These are phyloP conservation scores for Clusia tigrina DNA, from an alignment of 2,888 invertebrate species.

Conservation along the genomic window DNA sequence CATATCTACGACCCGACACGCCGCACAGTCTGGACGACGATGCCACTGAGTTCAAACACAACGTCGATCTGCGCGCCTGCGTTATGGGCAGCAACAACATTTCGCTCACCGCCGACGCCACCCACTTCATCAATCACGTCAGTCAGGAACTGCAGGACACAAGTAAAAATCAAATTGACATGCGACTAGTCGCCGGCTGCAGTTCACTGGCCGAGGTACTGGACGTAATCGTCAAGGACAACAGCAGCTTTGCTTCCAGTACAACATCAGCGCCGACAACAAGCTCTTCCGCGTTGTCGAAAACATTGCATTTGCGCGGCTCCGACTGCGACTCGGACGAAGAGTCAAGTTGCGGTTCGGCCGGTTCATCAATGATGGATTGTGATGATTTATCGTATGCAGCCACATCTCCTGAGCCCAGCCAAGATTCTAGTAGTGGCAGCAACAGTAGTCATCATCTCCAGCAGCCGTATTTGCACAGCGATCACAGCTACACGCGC, in stretches of 20 bases:
- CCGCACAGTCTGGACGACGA: slow-evolving; percentile 56
- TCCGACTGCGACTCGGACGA: slow-evolving; percentile 2
- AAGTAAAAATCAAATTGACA: slow-evolving; percentile 47
- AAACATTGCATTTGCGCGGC: slow-evolving; percentile 14
- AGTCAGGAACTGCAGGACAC: slow-evolving; percentile 60
- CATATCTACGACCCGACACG: slow-evolving; percentile 53
- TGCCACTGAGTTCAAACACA: slow-evolving; percentile 56
- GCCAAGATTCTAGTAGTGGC: slow-evolving; percentile 34
- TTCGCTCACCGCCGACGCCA: slow-evolving; percentile 46
- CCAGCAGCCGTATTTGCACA: slow-evolving; percentile 47
- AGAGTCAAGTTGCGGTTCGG: slow-evolving; percentile 25
- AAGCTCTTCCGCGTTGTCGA: slow-evolving; percentile 21
- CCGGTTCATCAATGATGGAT: slow-evolving; percentile 29
- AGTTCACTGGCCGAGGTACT: slow-evolving; percentile 50
- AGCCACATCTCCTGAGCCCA: slow-evolving; percentile 35
- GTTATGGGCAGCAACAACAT: slow-evolving; percentile 64
- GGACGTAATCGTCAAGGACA: slow-evolving; percentile 50
- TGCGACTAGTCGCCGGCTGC: slow-evolving; percentile 31
- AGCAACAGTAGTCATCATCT: slow-evolving; percentile 21
- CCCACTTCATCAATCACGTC: slow-evolving; percentile 53
- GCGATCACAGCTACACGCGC: slow-evolving; percentile 77
- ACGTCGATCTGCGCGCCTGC: slow-evolving; percentile 61
- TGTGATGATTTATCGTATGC: slow-evolving; percentile 33
- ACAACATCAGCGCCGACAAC: slow-evolving; percentile 14
- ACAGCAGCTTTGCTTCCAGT: slow-evolving; percentile 22